Base-by-base conservation (phyloP, 35 echinoderm and acorn worm species). In the Anneissia japonica region DNA sequence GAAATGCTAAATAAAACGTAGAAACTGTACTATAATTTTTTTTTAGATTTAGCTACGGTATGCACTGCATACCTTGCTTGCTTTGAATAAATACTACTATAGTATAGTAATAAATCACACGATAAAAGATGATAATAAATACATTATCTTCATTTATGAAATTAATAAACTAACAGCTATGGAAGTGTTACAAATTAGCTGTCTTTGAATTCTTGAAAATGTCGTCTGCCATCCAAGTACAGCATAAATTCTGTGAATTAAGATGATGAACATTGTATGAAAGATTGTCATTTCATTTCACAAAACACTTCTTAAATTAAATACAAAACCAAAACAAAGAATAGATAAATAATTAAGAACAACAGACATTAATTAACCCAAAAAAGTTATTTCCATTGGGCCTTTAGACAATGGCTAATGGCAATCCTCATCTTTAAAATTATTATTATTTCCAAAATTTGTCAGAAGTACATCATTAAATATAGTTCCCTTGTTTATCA, bases 211-310 rank as follows among this genome's bases (percentile, higher is more conserved):
- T 88, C 81, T 46, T 80, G 79, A 75, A 88, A 93, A 35, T 88
- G 86, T 79, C 91, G 79, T 76, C 91, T 75, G 0, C 91, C 91
- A 35, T 89, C 87, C 4, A 93, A 55, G 80, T 81, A 93, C 16
- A 93, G 86, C 91, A 93, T 93, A 32, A 86, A 93, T 80, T 93
- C 91, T 93, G 86, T 31, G 77, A 77, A 21, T 80, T 29, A 0
- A 39, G 41, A 43, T 33, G 4, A 0, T 10, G 83, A 0, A 82
- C 9, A 29, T 21, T 30, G 81, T 72, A 31, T 43, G 76, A 38
- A 43, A 39, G 0, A 3, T 32, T 19, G 12, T 56, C 23, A 11
- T 32, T 26, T 80, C 28, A n/a, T n/a, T 4, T n/a, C 26, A 33
- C 32, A 30, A 79, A 32, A 28, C 38, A 32, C n/a, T 23, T 39